Evolutionary conservation across 1,140 invertebrate genomes (phyloP), one percentile per base, ranked within the genome.

Genomic region (Pseudomyrmex flavicornis): DNA sequence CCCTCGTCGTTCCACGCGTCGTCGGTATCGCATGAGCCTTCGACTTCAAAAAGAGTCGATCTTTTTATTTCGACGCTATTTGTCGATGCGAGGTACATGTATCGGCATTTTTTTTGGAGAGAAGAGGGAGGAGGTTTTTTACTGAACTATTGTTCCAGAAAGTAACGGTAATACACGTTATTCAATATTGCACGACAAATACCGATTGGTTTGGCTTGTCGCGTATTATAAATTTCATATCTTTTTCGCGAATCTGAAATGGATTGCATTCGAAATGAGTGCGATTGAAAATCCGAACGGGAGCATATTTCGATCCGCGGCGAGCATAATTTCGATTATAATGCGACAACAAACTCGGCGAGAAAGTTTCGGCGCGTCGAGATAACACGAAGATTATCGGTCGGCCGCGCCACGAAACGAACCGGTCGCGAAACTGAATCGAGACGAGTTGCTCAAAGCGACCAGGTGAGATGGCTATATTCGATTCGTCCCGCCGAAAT

Each of bases 331-430:
- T n/a, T 63, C 50, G 62, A 52, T 1, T 9, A 59, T 35, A 46
- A 87, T n/a, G 44, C 56, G 50, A n/a, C 58, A 65, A 65, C 61
- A 85, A 68, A 35, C 35, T 56, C 26, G 22, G 63, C 48, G 85
- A 87, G 86, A 88, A 88, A 88, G 86, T 88, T 88, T 70, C 13
- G 86, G 26, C 12, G 66, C 77, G 85, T 68, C 59, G 80, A 83
- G 80, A 83, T 66, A 56, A 13, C 56, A 65, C 66, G 61, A 58
- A 65, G 79, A 87, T 77, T 77, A 86, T 72, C 85, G 73, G 17
- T 17, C 73, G 62, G 77, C 58, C 76, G 68, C 59, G 26, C n/a
- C 56, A 22, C 75, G 35, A 80, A 84, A 84, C 75, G 86, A 66
- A 88, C 86, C 86, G 86, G 86, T 88, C 76, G 35, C 35, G 17